Conservation (phyloP, 2,888 invertebrate genomes). For the Slavum lentiscoides region DNA sequence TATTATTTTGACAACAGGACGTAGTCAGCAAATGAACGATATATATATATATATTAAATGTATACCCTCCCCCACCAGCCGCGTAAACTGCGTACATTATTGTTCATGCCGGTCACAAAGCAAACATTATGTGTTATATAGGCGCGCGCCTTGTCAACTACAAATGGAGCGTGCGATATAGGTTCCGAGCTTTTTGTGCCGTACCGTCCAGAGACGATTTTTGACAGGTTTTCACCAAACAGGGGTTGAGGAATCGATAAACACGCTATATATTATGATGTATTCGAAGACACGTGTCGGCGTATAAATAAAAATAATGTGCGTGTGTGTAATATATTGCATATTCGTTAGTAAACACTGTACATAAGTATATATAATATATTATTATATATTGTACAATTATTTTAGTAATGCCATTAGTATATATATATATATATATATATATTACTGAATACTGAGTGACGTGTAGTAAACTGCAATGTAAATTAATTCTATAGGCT, state of each 20-base stretch:
- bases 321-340: not conserved
- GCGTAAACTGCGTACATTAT: not conserved
- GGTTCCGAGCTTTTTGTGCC: slow-evolving; percentile 36
- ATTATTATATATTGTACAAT: not conserved
- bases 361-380: not conserved
- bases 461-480: not conserved
- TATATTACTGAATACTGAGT: not conserved
- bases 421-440: not conserved
- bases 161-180: slow-evolving; percentile 51
- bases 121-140: slow-evolving; percentile 36
- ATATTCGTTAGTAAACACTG: not conserved
- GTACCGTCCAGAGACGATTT: slow-evolving; percentile 45
- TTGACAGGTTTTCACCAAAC: slow-evolving; percentile 49
- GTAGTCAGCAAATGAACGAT: not conserved
- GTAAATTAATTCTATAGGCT: no score
- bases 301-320: slow-evolving; percentile 13
- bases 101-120: slow-evolving; percentile 51
- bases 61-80: not conserved
- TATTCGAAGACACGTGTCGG: slow-evolving; percentile 49
- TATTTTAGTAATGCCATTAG: not conserved
- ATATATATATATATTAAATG: slow-evolving; percentile 20
- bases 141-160: slow-evolving; percentile 51
- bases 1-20: slow-evolving; percentile 50
- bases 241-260: slow-evolving; percentile 38
- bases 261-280: slow-evolving; percentile 25